Conservation (phyloP, 2,888 invertebrate genomes). For the Aspidiotus rigidus region DNA sequence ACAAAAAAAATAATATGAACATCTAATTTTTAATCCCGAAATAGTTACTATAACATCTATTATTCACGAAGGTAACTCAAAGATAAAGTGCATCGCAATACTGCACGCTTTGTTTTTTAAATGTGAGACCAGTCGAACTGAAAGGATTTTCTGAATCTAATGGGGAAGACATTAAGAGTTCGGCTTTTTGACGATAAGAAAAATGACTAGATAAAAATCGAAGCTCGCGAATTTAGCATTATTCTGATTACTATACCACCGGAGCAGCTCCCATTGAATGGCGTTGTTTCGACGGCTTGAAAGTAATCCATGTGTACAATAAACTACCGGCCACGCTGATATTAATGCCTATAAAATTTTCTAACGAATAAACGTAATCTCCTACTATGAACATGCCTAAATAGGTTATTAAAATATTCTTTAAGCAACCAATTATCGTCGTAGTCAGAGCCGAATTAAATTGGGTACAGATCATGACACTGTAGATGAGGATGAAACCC, state of each 20-base stretch:
- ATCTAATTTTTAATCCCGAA: too few relatives aligned
- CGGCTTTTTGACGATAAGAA: too few relatives aligned
- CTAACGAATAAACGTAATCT: constrained; percentile 88
- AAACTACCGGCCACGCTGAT: constrained; percentile 82
- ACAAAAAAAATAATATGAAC: too few relatives aligned
- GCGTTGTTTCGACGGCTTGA: constrained; percentile 46
- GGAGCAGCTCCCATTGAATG: background rate
- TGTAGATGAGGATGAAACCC: constrained; percentile 92
- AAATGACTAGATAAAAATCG: too few relatives aligned
- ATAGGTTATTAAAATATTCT: constrained; percentile 96
- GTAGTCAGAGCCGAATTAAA: constrained; percentile 98
- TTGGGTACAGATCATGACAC: constrained; percentile 89
- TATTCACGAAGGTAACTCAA: too few relatives aligned
- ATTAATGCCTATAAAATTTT: constrained; percentile 93
- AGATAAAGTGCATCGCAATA: too few relatives aligned
- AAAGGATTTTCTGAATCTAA: too few relatives aligned
- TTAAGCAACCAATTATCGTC: constrained; percentile 94
- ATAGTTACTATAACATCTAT: too few relatives aligned
- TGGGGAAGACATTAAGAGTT: too few relatives aligned
- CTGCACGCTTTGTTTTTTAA: too few relatives aligned
- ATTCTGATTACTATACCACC: background rate
- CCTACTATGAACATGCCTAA: constrained; percentile 97
- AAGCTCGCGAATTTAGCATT: too few relatives aligned
- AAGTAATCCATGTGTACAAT: constrained; percentile 78
- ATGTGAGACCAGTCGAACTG: too few relatives aligned